Conservation (phyloP, 2,888 invertebrate genomes). For the Cotesia congregata region DNA sequence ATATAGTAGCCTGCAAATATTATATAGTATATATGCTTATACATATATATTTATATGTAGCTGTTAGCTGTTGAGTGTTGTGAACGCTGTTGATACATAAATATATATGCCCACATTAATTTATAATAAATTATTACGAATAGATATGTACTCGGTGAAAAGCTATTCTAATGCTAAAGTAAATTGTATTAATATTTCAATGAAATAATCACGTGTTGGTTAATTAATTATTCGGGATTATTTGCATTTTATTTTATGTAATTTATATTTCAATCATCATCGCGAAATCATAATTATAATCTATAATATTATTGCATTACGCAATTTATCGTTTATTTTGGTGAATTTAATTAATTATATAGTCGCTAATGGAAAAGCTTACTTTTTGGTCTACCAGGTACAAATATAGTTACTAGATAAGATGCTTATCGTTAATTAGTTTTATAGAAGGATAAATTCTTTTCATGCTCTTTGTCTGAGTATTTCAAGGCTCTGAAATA, state of each 20-base stretch:
- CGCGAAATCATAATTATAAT: neutral
- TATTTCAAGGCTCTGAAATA: neutral
- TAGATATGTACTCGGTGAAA: neutral
- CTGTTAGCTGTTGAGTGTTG: too few species aligned
- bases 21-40: neutral
- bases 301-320: neutral
- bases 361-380: too few species aligned
- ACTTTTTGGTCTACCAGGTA: too few species aligned
- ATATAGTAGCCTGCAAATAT: slow-evolving; percentile 5
- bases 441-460: neutral
- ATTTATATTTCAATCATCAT: neutral
- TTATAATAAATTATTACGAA: neutral
- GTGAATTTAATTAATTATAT: too few species aligned
- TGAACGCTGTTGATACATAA: neutral
- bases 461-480: neutral
- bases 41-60: neutral
- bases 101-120: neutral
- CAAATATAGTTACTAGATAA: neutral
- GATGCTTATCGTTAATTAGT: neutral
- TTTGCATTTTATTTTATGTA: neutral
- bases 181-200: neutral
- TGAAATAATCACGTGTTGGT: slow-evolving; percentile 1
- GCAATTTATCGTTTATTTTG: too few species aligned
- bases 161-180: neutral
- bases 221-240: neutral